Conservation (phyloP, 2,888 invertebrate species). For the Peribatodes rhomboidaria region DNA sequence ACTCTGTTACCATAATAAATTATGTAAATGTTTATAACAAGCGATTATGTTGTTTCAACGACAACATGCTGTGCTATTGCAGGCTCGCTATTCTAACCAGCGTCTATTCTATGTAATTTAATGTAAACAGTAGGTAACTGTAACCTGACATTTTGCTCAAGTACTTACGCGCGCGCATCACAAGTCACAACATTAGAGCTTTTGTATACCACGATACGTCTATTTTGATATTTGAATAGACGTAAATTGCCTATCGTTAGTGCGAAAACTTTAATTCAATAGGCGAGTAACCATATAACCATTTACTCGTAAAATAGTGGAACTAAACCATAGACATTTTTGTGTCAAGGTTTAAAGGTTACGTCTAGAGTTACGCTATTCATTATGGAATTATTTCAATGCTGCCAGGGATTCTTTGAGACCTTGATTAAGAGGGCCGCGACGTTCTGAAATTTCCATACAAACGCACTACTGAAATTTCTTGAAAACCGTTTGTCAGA, state of each 20-base stretch:
- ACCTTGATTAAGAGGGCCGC: no score
- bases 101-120: neutral
- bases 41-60: constrained; percentile 34
- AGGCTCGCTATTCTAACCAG: constrained; percentile 7
- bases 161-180: constrained; percentile 20
- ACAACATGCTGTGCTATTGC: constrained; percentile 23
- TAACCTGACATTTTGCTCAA: constrained; percentile 37
- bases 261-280: constrained; percentile 20
- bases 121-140: constrained; percentile 10
- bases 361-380: constrained; percentile 1
- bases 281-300: neutral
- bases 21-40: constrained; percentile 27
- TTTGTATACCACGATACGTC: constrained; percentile 22
- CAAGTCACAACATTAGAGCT: constrained; percentile 16
- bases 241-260: constrained; percentile 27
- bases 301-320: neutral
- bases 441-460: no score
- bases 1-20: constrained; percentile 24
- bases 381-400: neutral
- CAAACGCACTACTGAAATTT: no score
- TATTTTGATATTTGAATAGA: constrained; percentile 35
- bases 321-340: constrained; percentile 1
- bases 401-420: neutral
- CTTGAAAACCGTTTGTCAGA: no score
- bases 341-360: constrained; percentile 30